These are phyloP conservation scores for Antheraea mylitta DNA, from an alignment of 1,140 invertebrate genomes.

Conservation along the genomic window DNA sequence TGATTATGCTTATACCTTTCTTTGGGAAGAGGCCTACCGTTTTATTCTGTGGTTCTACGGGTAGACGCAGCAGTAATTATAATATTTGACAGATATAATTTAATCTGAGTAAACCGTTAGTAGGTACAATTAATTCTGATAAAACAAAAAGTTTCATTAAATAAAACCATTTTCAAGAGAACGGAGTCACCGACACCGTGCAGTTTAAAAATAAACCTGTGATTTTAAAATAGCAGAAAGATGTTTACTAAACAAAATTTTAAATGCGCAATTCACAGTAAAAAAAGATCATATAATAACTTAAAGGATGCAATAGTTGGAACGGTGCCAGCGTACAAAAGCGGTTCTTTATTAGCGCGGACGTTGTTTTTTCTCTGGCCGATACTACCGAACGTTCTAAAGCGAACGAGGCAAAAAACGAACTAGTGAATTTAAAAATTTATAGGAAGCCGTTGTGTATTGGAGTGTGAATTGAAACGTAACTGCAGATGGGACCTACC, in stretches of 20 bases:
- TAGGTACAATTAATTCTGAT: too few relatives aligned
- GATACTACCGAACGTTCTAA: not conserved
- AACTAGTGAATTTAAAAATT: conserved; percentile 1
- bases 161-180: too few relatives aligned
- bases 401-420: not conserved
- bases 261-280: not conserved
- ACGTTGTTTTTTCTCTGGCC: not conserved
- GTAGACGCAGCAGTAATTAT: too few relatives aligned
- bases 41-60: too few relatives aligned
- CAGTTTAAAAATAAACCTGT: not conserved
- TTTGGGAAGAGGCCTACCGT: too few relatives aligned
- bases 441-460: conserved; percentile 1
- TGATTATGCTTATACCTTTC: too few relatives aligned
- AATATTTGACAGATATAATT: too few relatives aligned
- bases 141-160: too few relatives aligned
- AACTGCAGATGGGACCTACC: not conserved
- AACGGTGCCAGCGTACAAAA: not conserved
- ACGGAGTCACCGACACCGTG: too few relatives aligned
- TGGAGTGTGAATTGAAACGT: not conserved
- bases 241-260: not conserved
- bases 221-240: not conserved
- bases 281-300: not conserved
- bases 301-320: not conserved
- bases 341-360: not conserved
- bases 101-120: too few relatives aligned